phyloP scores from a whole-genome alignment of 2,888 invertebrate genomes.

The Eurytoma californica region DNA sequence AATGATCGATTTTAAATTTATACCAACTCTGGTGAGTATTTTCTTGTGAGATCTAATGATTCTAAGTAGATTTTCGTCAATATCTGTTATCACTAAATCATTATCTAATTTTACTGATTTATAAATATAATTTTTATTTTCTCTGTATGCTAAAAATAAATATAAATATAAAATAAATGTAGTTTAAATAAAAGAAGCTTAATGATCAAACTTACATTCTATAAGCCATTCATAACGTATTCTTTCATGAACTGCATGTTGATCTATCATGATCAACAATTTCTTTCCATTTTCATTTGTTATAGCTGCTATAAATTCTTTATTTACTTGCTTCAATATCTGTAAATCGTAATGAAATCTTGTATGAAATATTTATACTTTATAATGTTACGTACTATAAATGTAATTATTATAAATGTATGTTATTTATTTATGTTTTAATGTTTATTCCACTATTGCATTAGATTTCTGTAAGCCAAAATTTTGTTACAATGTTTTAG shows the following conservation, averaged over 20 bases:
- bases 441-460: neutral
- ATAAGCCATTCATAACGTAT: constrained; percentile 84
- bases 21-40: constrained; percentile 79
- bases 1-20: constrained; percentile 74
- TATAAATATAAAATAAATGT: constrained; percentile 1
- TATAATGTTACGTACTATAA: neutral
- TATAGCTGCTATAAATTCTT: constrained; percentile 82
- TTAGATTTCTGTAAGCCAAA: neutral
- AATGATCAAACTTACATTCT: constrained; percentile 74
- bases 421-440: no score
- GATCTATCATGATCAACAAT: constrained; percentile 85
- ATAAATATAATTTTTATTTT: constrained; percentile 64
- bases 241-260: constrained; percentile 92
- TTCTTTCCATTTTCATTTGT: constrained; percentile 72
- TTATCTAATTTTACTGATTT: constrained; percentile 61
- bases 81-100: constrained; percentile 63
- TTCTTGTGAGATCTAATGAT: constrained; percentile 64
- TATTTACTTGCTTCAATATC: constrained; percentile 86
- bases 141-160: constrained; percentile 75
- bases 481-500: no score
- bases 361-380: constrained; percentile 10
- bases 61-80: constrained; percentile 58
- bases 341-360: constrained; percentile 62
- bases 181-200: constrained; percentile 13
- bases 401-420: no score